Base-by-base conservation (phyloP, 2,888 invertebrate genomes). In the Drosophila peninsularis region DNA sequence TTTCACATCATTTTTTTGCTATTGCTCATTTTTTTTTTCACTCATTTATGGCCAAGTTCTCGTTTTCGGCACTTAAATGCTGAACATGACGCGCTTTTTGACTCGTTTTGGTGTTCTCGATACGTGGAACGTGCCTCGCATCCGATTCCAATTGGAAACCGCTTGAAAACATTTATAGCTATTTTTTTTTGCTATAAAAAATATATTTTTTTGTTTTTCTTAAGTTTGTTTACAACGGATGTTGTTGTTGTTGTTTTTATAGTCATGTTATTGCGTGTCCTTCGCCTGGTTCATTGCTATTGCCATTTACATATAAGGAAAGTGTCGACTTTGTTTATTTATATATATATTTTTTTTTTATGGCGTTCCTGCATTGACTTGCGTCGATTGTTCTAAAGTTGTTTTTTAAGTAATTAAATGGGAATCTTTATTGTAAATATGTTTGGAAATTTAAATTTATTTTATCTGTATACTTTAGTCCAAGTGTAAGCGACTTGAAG, bases 61-160 rank as follows among this genome's bases (percentile, higher is more conserved):
- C 72, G 50, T 58, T 68, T 72, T 72, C 42, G 57, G 47, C 57
- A 67, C 61, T 73, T 50, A 54, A 70, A 39, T 52, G 50, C 30
- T 45, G 50, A 64, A 52, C 67, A 42, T 57, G 72, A 24, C 24
- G 24, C 24, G 24, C 24, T 24, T 24, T 24, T 24, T 24, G 24
- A 37, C 42, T 70, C 54, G 57, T 54, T 74, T 75, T 74, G 57
- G 75, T 47, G 57, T 61, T 61, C 62, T 70, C 57, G 13, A 53
- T 53, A 71, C 67, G 32, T 34, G 75, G 63, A 85, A 82, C 82
- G 82, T 82, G 82, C 77, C 86, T 78, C 65, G 83, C 62, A 78
- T 82, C 50, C 71, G 44, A 63, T 77, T 65, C 69, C 54, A 60
- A 67, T 71, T 56, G 55, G 49, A 39, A 62, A 41, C 45, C 52